These are phyloP conservation scores for Sebastes taczanowskii DNA, from an alignment of 2,797 vertebrate species.

Conservation along the genomic window DNA sequence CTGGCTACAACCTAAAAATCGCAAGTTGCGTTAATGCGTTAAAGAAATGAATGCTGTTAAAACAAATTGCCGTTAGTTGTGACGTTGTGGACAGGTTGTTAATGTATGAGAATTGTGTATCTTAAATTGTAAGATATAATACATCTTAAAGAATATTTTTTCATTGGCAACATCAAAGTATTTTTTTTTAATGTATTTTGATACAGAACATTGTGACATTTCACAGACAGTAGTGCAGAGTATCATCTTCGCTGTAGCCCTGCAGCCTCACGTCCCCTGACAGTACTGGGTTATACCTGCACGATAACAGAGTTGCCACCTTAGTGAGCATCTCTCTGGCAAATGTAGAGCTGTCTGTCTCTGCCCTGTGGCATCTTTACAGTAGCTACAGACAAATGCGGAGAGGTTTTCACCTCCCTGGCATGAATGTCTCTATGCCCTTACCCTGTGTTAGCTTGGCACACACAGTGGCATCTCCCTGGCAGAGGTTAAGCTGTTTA, in stretches of 20 bases:
- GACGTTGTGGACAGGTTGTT: neutral
- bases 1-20: too few relatives aligned
- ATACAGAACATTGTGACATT: neutral
- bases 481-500: slow-evolving; percentile 68
- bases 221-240: neutral
- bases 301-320: slow-evolving; percentile 4
- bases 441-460: slow-evolving; percentile 51
- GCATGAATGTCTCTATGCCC: slow-evolving; percentile 32
- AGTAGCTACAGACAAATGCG: slow-evolving; percentile 13
- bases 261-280: neutral
- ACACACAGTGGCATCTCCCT: slow-evolving; percentile 36
- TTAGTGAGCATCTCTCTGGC: slow-evolving; percentile 19
- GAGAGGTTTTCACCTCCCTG: slow-evolving; percentile 43
- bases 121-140: neutral
- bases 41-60: too few relatives aligned
- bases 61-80: neutral
- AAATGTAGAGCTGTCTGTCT: slow-evolving; percentile 24
- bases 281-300: neutral
- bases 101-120: neutral
- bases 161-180: neutral
- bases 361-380: slow-evolving; percentile 29
- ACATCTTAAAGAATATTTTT: neutral
- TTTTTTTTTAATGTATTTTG: neutral
- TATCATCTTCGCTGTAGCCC: neutral
- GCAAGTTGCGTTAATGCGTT: too few relatives aligned